These are phyloP conservation scores for Rhabdomys dilectus DNA, from an alignment of 2,113 vertebrate species.

Conservation along the genomic window DNA sequence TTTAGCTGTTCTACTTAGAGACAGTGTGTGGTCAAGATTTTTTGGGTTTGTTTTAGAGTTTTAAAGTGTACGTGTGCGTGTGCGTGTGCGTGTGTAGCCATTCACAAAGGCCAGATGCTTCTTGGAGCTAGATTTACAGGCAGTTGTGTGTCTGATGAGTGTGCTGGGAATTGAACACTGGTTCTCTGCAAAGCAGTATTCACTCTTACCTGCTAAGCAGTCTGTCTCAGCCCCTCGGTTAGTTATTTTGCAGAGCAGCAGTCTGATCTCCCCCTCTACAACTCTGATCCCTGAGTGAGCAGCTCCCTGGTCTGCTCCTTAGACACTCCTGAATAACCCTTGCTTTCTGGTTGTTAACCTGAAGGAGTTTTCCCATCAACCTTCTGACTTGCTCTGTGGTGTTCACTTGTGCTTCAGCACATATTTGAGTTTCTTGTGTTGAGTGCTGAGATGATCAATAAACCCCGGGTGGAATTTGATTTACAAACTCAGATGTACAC, in stretches of 20 bases:
- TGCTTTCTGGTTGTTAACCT: slow-evolving; percentile 29
- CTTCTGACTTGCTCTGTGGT: background rate
- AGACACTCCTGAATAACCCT: background rate
- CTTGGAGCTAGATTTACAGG: background rate
- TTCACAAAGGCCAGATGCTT: background rate
- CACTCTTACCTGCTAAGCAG: background rate
- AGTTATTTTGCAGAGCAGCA: slow-evolving; percentile 10
- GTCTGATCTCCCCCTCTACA: background rate
- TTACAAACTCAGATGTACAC: background rate
- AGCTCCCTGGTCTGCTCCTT: background rate
- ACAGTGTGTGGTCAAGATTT: background rate
- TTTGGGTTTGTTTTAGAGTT: background rate
- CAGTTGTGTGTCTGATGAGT: background rate
- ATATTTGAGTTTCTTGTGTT: background rate
- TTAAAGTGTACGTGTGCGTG: background rate
- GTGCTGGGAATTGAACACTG: background rate
- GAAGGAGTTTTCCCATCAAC: background rate
- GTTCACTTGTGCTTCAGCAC: background rate
- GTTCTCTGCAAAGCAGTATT: background rate
- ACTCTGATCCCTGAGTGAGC: background rate
- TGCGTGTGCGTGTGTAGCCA: no score
- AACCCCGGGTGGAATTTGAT: slow-evolving; percentile 3
- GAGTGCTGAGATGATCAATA: slow-evolving; percentile 12
- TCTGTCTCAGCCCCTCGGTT: background rate
- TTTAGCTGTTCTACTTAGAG: background rate